Base-by-base conservation (phyloP, 2,888 invertebrate species). In the Eupithecia exiguata region DNA sequence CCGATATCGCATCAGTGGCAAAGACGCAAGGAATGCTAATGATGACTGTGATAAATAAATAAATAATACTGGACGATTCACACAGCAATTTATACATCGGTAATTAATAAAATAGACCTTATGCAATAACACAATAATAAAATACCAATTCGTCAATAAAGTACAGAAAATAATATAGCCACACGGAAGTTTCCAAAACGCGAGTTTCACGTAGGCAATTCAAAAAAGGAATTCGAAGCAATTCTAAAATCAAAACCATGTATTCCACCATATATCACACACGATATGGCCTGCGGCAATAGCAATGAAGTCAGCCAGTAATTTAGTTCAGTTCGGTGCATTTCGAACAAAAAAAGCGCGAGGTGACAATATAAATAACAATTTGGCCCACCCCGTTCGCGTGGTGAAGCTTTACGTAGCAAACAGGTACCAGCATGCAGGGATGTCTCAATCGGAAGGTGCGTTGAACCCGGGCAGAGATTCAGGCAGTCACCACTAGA, bases 311-410 rank as follows among this genome's bases (percentile, higher is more conserved):
- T 89, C 89, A 87, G 84, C 82, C 84, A 82, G 89, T 88, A 90
- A 91, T 92, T 91, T 90, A 88, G 86, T 80, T 75, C 80, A 82
- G 84, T 90, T 89, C 86, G 86, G 89, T 89, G 84, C 85, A 83
- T 86, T 81, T 79, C 81, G 81, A 87, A 90, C 86, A 93, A 92
- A 93, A 66, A 92, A 92, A 90, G 86, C 86, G 86, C 86, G 89
- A 93, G 92, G 92, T 94, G 94, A 93, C 94, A 94, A 92, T 92
- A 94, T 94, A 94, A 94, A 94, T 94, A 94, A 94, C 94, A 94
- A 93, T 94, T 94, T 94, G 91, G 94, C 93, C 93, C 94, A 94
- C 94, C 94, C 93, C 91, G 92, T 90, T 91, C 86, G 91, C 87
- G 89, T 91, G 90, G 65, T 68, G 46, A 35, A 66, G 30, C 14